Conservation (phyloP, 2,888 invertebrate species). For the Stenchaetothrips biformis region DNA sequence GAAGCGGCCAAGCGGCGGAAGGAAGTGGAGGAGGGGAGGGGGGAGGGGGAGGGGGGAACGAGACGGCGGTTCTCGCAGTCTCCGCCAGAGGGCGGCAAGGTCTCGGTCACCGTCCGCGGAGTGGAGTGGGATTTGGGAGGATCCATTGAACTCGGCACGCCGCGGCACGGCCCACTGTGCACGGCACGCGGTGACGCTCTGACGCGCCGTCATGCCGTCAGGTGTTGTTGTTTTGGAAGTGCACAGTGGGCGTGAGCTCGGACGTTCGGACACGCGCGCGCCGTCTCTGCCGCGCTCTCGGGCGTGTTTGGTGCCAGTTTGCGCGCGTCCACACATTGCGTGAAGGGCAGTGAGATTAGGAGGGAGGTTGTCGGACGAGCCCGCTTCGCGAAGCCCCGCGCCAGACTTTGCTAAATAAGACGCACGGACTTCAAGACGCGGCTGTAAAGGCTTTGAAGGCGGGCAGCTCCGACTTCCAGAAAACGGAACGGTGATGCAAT, state of each 20-base stretch:
- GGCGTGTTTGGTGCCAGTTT: too few species aligned
- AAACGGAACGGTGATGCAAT: too few species aligned
- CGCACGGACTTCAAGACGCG: not conserved
- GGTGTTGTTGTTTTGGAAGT: not conserved
- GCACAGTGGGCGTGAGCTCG: not conserved
- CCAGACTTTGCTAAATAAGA: too few species aligned
- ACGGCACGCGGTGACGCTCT: not conserved
- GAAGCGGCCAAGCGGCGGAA: not conserved
- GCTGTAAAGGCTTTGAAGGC: not conserved
- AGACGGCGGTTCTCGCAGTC: not conserved
- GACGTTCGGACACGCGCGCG: not conserved
- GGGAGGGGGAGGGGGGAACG: not conserved
- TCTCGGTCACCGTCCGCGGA: not conserved
- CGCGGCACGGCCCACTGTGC: not conserved
- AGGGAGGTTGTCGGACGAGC: not conserved
- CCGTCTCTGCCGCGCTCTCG: not conserved
- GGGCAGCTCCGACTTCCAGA: too few species aligned
- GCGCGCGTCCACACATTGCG: too few species aligned
- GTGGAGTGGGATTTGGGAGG: not conserved
- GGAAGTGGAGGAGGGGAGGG: not conserved
- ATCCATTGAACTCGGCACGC: not conserved
- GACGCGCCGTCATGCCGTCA: not conserved
- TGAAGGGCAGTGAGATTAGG: conserved; percentile 2
- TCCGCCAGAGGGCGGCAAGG: not conserved
- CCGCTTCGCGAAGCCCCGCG: not conserved